Base-by-base conservation (phyloP, 2,113 vertebrate species). In the Chionis minor region DNA sequence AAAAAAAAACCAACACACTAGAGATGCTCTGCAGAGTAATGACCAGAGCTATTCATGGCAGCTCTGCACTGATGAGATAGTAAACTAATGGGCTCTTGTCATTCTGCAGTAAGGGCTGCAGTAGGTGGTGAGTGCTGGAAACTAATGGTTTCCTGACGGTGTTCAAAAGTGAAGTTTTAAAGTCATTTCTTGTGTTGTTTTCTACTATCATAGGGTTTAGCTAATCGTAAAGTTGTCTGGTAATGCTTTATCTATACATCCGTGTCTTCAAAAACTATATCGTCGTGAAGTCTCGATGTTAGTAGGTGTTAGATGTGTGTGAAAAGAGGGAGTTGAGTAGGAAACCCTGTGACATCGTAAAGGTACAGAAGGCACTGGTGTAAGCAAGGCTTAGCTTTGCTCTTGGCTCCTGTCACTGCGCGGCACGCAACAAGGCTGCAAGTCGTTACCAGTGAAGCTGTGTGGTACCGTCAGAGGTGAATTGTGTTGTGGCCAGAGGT, bases 281-380 rank as follows among this genome's bases (percentile, higher is more conserved):
- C 14, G 24, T 8, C 30, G 9, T 24, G 0, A 27, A n/a, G 51
- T n/a, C 9, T 71, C 38, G 32, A 4, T 51, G 18, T 15, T 38
- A 35, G 9, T 0, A 14, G 44, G 19, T 9, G 19, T 21, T 56
- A 15, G 23, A 27, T n/a, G 1, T 1, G 6, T 13, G 2, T 17
- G 33, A 24, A 17, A 33, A 51, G 30, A 23, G 11, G 10, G 74
- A 47, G 20, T 71, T 4, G 27, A 28, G 9, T 7, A 3, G 14
- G 12, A 18, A 84, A 35, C 17, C 11, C 4, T 21, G 47, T 32
- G 62, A 14, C 14, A 0, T 19, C 27, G 6, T 23, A 7, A 35
- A 32, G 30, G 61, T n/a, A 13, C 24, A 17, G 1, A 32, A 69
- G 83, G 23, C 56, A 42, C 8, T 20, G 17, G 33, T 2, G 0